Percentiles rank a stretch among this genome's conserved stretches.
phyloP scores from a whole-genome alignment of 2,113 vertebrate species.

The Laterallus jamaicensis region DNA sequence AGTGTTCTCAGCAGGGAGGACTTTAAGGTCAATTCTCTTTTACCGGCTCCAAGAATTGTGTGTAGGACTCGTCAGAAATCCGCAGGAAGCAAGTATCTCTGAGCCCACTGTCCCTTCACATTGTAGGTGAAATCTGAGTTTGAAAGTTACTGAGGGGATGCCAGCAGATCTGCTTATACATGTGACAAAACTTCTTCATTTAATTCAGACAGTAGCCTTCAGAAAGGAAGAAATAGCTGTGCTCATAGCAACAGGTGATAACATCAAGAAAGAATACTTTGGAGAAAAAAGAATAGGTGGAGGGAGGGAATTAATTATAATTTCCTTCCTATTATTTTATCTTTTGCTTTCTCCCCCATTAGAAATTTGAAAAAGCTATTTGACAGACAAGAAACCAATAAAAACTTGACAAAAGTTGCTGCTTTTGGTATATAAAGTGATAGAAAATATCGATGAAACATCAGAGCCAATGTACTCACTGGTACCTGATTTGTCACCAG shows the following conservation, averaged over 20 bases:
- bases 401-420: background rate
- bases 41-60: background rate
- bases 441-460: background rate
- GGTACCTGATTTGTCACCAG: background rate
- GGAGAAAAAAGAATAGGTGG: background rate
- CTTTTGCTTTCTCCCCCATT: background rate
- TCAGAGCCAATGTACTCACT: background rate
- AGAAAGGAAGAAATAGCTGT: background rate
- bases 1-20: background rate
- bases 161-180: background rate
- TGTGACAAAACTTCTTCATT: background rate
- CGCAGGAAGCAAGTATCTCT: background rate
- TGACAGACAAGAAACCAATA: background rate
- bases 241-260: background rate
- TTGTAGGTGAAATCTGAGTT: background rate
- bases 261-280: background rate
- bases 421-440: constrained; percentile 11
- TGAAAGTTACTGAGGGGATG: background rate
- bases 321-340: background rate
- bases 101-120: background rate
- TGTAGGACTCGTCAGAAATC: rapidly evolving
- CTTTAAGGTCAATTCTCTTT: background rate
- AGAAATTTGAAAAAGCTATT: background rate
- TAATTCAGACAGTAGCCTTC: background rate
- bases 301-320: background rate